Evolutionary conservation across 2,113 vertebrate species (phyloP).

Genomic region (Saimiri boliviensis): DNA sequence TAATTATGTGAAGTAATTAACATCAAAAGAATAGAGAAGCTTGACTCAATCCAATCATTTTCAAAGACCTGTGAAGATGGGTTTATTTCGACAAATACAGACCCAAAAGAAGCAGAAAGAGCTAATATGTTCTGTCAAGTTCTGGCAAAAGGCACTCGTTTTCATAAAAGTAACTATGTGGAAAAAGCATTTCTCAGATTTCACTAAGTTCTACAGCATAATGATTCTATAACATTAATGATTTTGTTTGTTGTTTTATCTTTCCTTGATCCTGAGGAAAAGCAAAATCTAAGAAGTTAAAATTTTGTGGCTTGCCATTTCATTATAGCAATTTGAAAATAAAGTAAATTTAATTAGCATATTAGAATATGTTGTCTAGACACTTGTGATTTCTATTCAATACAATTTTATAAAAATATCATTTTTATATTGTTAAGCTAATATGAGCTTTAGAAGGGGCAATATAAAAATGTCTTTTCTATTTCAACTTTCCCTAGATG

Average conservation of each 20-base stretch:
- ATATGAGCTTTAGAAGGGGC: neutral
- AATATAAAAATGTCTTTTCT: neutral
- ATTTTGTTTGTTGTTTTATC: slow-evolving; percentile 1
- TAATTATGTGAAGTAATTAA: slow-evolving; percentile 54
- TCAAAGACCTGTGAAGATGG: slow-evolving; percentile 1
- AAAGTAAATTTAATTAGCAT: neutral
- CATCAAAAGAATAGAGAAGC: slow-evolving; percentile 24
- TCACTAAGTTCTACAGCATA: slow-evolving; percentile 11
- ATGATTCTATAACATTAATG: neutral
- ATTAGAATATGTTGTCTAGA: neutral
- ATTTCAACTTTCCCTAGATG: neutral
- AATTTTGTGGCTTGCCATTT: neutral
- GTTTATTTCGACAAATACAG: slow-evolving; percentile 59
- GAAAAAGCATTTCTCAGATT: slow-evolving; percentile 28
- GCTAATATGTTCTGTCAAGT: slow-evolving; percentile 13
- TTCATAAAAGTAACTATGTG: slow-evolving; percentile 37
- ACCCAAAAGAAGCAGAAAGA: slow-evolving; percentile 22
- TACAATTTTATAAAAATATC: neutral
- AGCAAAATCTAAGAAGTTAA: slow-evolving; percentile 14
- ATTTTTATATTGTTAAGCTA: neutral
- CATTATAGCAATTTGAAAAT: slow-evolving; percentile 10
- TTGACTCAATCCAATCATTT: slow-evolving; percentile 35
- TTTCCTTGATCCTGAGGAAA: neutral
- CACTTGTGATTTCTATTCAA: slow-evolving; percentile 2
- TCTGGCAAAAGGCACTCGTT: neutral